Evolutionary conservation across 2,113 vertebrate genomes (phyloP), one percentile per base, ranked within the genome.

Genomic region (Hiodon tergisus): DNA sequence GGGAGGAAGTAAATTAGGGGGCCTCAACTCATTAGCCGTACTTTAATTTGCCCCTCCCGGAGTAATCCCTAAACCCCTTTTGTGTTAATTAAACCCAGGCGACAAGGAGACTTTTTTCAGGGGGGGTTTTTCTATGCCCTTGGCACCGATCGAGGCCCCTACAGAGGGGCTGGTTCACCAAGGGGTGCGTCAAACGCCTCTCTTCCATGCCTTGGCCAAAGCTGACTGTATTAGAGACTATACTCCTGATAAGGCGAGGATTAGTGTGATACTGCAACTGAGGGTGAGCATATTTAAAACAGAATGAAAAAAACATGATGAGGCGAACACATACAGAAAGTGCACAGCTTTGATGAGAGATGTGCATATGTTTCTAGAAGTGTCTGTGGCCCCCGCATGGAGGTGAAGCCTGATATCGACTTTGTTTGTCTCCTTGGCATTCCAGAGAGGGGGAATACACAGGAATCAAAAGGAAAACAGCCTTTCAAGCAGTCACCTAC

Each of bases 1-100:
- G 82, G 85, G 81, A 87, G 84, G 90, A 89, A 89, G 89, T 88
- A 91, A 89, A 92, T 92, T 91, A 93, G 89, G 89, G 85, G 90
- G 88, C 88, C 89, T 91, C 88, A 88, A 90, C 87, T 92, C 90
- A 91, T 93, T 91, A 92, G 89, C 84, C 76, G 81, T 86, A 86
- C 84, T 87, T 91, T 90, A 91, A 90, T 89, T 88, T 83, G 84
- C 85, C 89, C 88, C 87, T 89, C 88, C 87, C 85, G 85, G 83
- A 87, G 82, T 91, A 91, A 92, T 91, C 90, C 89, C 86, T 81
- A 86, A 89, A 90, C 87, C 86, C 87, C 84, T 87, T 85, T 86
- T 83, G 84, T 87, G 87, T 89, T 88, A 90, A 92, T 91, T 92
- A 90, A 85, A 80, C 80, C 52, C 63, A 76, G 81, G 81, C 84